Evolutionary conservation across 2,888 invertebrate species (phyloP), one percentile per base, ranked within the genome.

Genomic region (Caenorhabditis sinica): DNA sequence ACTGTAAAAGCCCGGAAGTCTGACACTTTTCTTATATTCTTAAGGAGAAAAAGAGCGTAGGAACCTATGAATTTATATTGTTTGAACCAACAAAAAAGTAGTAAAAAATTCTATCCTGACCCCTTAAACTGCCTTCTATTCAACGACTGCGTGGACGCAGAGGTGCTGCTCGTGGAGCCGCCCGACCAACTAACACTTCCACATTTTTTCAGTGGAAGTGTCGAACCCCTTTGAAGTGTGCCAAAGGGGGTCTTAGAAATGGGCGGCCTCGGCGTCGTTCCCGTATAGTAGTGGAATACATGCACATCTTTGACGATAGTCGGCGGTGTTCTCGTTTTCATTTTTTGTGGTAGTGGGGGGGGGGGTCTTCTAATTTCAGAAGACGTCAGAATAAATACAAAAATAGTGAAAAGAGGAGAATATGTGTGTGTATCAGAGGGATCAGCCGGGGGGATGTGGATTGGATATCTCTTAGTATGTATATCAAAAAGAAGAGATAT

Each of bases 211-310:
- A 51, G 51, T 40, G 40, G 77, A 49, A 58, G 49, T 63, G 61
- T 51, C 9, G 8, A 6, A 8, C n/a, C 28, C n/a, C 71, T 2
- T 49, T 71, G 36, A 13, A 73, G 74, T 40, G 73, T 81, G 58
- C 49, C 68, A 23, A 9, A 17, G 25, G 65, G n/a, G 15, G 66
- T 28, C 15, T 23, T 15, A 11, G 56, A 28, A 11, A 49, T 33
- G 5, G 56, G 53, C 23, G 82, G 76, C 0, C 45, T 40, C n/a
- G 76, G 65, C 17, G 65, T 72, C 11, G 71, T 72, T 13, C 80
- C 72, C 23, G 56, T 73, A 73, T 88, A 88, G 43, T 88, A 88
- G 66, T 85, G 85, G 69, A 86, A 88, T 53, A 88, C 82, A 60
- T 85, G 84, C 23, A 88, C 83, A 68, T 88, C 85, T 49, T 66